phyloP scores from a whole-genome alignment of 1,140 invertebrate genomes.

The Hyphantria cunea region DNA sequence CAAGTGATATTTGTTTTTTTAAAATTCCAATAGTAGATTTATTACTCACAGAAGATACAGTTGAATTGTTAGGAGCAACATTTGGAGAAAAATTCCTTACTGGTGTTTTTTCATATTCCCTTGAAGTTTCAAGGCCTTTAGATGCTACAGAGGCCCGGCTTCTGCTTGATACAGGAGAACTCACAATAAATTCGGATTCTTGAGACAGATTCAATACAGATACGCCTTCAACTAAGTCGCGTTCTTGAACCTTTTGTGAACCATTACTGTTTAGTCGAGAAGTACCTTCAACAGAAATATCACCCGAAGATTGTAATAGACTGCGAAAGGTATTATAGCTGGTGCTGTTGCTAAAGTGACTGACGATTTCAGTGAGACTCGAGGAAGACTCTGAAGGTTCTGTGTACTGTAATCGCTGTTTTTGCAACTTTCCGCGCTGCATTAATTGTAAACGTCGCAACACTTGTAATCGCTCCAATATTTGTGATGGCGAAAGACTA shows the following conservation, averaged over 20 bases:
- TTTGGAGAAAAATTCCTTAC: not conserved
- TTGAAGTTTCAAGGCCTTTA: not conserved
- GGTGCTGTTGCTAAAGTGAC: constrained; percentile 71
- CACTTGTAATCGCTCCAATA: constrained; percentile 68
- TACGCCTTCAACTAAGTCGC: constrained; percentile 66
- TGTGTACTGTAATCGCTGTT: constrained; percentile 61
- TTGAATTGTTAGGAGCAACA: constrained; percentile 1
- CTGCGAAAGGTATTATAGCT: constrained; percentile 72
- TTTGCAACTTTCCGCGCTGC: constrained; percentile 70
- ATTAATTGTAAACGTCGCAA: constrained; percentile 64
- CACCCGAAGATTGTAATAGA: constrained; percentile 56
- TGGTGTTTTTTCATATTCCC: not conserved
- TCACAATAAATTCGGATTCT: constrained; percentile 64
- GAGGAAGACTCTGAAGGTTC: constrained; percentile 59
- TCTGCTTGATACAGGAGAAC: constrained; percentile 49
- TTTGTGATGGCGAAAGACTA: constrained; percentile 68
- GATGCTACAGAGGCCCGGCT: constrained; percentile 33
- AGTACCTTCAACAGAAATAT: constrained; percentile 42
- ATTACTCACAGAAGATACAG: constrained; percentile 5
- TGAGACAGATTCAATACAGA: constrained; percentile 67
- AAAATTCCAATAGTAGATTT: constrained; percentile 9
- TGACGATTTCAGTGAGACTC: constrained; percentile 69
- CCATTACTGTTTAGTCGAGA: constrained; percentile 32
- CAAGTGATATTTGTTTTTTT: constrained; percentile 64
- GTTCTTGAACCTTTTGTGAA: constrained; percentile 42